These are phyloP conservation scores for Papilio demoleus DNA, from an alignment of 2,888 invertebrate species.

Conservation along the genomic window DNA sequence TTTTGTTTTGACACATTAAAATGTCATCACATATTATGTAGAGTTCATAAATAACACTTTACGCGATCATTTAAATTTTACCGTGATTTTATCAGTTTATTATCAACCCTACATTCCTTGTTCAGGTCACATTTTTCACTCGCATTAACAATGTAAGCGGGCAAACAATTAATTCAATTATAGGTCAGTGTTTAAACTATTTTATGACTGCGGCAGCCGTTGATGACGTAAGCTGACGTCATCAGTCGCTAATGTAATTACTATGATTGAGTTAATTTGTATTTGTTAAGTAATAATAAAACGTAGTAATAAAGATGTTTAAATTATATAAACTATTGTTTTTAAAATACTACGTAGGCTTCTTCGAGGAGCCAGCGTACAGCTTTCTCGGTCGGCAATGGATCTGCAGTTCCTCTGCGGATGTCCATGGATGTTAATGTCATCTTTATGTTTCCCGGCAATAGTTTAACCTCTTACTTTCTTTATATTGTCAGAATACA, in stretches of 20 bases:
- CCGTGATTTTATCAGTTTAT: background rate
- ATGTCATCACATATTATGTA: too few species aligned
- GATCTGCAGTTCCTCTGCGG: too few species aligned
- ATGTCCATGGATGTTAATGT: too few species aligned
- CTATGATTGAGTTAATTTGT: background rate
- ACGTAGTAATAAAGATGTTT: background rate
- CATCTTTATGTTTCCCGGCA: too few species aligned
- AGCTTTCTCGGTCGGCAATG: too few species aligned
- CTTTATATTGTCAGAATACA: too few species aligned
- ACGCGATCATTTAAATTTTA: background rate
- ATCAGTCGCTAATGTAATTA: slow-evolving; percentile 10
- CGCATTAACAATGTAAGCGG: slow-evolving; percentile 8
- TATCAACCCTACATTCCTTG: background rate
- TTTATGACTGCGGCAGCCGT: slow-evolving; percentile 4
- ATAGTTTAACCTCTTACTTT: too few species aligned
- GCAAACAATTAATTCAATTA: slow-evolving; percentile 13
- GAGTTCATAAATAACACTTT: too few species aligned
- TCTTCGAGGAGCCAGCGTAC: too few species aligned
- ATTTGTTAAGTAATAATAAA: background rate
- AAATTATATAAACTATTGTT: too few species aligned
- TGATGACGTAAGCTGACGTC: slow-evolving; percentile 18
- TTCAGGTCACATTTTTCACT: slow-evolving; percentile 8
- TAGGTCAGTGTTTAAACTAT: slow-evolving; percentile 20
- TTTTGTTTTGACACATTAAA: too few species aligned
- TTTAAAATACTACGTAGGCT: too few species aligned